Evolutionary conservation across 2,113 vertebrate species (phyloP), one percentile per base, ranked within the genome.

Genomic region (Bostrychus sinensis): DNA sequence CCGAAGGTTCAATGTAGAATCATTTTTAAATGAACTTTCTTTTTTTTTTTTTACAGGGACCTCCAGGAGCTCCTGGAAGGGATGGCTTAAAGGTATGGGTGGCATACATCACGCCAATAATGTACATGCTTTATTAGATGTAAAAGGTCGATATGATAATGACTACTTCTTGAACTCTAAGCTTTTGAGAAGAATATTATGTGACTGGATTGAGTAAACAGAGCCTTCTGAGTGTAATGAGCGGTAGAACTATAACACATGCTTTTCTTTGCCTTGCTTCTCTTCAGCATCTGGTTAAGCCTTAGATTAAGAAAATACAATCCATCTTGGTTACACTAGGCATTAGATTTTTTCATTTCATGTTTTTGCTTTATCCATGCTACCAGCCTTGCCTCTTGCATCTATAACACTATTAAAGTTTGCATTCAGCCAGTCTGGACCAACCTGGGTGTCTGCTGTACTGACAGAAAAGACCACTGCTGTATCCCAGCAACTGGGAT

Each of bases 51-150:
- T 30, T 88, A 3, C 82, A 98, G 96, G 96, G 96, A 17, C 88
- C 91, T 16, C 94, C 94, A 1, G 96, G 96, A 14, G 95, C 96
- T 45, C 93, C 95, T 1, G 96, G 96, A 78, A 95, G 90, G 88
- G 93, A 95, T 6, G 96, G 96, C 16, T 82, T 91, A 65, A 98
- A 98, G 95, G 96, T 98, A 71, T 82, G 76, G n/a, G 25, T n/a
- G 14, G 12, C 16, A 2, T 22, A 54, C 7, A 19, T 34, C 26
- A 8, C 1, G 25, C 5, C 11, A 25, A 14, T 7, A 20, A 48
- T 48, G 22, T 5, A 45, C n/a, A n/a, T n/a, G n/a, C n/a, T n/a
- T n/a, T n/a, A n/a, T n/a, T n/a, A n/a, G n/a, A n/a, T n/a, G n/a
- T n/a, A n/a, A n/a, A n/a, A n/a, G n/a, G n/a, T n/a, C n/a, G n/a